These are phyloP conservation scores for Diabrotica balteata DNA, from an alignment of 2,888 invertebrate species.

Conservation along the genomic window DNA sequence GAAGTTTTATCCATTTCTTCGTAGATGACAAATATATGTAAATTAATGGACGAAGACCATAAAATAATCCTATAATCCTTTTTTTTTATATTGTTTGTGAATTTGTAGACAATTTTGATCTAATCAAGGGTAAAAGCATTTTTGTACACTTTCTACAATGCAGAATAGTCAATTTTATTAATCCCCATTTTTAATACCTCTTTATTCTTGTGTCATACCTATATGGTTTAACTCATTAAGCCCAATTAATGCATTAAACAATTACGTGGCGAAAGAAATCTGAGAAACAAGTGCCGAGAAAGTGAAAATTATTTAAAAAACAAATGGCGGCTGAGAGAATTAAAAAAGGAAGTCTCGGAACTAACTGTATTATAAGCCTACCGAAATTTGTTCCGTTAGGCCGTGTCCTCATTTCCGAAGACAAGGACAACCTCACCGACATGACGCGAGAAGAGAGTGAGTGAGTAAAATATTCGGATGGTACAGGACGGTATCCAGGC, in stretches of 20 bases:
- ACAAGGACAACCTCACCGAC: slow-evolving; percentile 18
- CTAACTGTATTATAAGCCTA: slow-evolving; percentile 15
- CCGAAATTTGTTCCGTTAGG: slow-evolving; percentile 21
- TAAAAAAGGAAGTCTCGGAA: slow-evolving; percentile 18
- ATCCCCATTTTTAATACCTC: too few species aligned
- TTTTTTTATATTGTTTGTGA: too few species aligned
- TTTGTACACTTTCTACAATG: too few species aligned
- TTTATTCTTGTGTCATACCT: too few species aligned
- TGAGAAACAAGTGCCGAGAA: slow-evolving; percentile 11
- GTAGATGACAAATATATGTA: too few species aligned
- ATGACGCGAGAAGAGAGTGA: slow-evolving; percentile 11
- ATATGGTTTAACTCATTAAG: too few species aligned
- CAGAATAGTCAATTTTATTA: too few species aligned
- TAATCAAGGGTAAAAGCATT: too few species aligned
- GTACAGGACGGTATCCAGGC: background rate
- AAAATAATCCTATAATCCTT: too few species aligned
- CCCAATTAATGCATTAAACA: background rate
- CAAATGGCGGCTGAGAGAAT: background rate
- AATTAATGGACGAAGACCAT: too few species aligned
- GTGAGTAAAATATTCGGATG: background rate
- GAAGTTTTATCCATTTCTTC: too few species aligned
- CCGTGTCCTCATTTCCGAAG: slow-evolving; percentile 19
- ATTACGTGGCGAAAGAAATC: background rate
- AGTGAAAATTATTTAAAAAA: slow-evolving; percentile 18
- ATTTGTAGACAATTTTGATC: too few species aligned